Evolutionary conservation across 1,140 invertebrate genomes (phyloP).

Genomic region (Hycleus phaleratus): DNA sequence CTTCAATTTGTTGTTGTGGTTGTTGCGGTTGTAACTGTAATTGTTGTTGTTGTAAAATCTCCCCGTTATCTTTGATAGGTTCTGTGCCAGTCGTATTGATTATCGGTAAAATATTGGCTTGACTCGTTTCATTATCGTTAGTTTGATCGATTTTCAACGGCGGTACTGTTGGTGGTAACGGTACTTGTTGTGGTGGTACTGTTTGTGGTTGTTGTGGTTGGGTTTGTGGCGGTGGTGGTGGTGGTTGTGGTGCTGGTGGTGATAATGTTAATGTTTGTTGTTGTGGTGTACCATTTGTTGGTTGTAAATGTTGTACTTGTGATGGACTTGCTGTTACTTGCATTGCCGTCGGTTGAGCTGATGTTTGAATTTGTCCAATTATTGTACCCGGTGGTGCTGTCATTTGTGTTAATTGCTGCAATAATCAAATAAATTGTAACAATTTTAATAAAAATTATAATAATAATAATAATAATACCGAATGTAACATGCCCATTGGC

Average conservation of each 20-base stretch:
- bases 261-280: constrained; percentile 35
- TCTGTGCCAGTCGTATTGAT: constrained; percentile 18
- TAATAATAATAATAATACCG: constrained; percentile 32
- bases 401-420: constrained; percentile 41
- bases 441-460: neutral
- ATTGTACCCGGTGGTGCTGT: constrained; percentile 42
- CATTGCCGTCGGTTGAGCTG: constrained; percentile 25
- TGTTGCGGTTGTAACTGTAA: too few species aligned
- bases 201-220: constrained; percentile 35
- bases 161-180: constrained; percentile 1
- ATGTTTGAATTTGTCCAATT: constrained; percentile 42
- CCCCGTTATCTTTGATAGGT: constrained; percentile 25
- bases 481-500: constrained; percentile 43
- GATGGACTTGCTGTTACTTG: constrained; percentile 31
- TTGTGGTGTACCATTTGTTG: constrained; percentile 36
- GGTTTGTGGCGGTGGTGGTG: constrained; percentile 37
- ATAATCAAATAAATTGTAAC: neutral
- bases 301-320: constrained; percentile 43
- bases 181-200: constrained; percentile 11
- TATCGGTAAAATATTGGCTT: neutral
- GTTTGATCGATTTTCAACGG: too few species aligned
- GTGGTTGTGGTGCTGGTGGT: constrained; percentile 36
- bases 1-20: too few species aligned
- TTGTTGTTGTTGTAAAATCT: too few species aligned
- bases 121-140: too few species aligned